Evolutionary conservation across 2,888 invertebrate genomes (phyloP).

Genomic region (Halictus ligatus): DNA sequence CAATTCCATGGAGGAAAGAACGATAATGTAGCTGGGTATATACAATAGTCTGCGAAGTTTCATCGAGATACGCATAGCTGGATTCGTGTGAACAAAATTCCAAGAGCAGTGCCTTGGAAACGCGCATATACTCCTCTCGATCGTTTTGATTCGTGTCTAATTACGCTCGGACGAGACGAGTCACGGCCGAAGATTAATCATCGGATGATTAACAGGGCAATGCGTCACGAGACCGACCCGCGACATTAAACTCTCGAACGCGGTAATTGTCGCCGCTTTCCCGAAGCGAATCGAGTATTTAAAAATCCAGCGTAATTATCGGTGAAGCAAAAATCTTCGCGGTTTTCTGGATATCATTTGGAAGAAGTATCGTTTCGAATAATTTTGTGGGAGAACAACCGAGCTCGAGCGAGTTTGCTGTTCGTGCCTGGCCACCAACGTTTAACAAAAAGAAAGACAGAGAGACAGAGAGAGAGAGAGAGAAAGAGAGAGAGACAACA

Average conservation of each 20-base stretch:
- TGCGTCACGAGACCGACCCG: background rate
- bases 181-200: background rate
- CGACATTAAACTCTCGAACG: background rate
- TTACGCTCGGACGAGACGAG: background rate
- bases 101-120: background rate
- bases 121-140: background rate
- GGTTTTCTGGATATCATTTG: background rate
- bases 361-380: background rate
- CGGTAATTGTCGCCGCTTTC: background rate
- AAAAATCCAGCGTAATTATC: background rate
- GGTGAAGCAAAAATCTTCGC: too few relatives aligned
- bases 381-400: background rate
- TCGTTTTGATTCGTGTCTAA: background rate
- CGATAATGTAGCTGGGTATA: too few relatives aligned
- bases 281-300: too few relatives aligned
- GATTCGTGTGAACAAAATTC: background rate
- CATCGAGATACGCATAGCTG: background rate
- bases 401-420: conserved; percentile 43
- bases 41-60: background rate
- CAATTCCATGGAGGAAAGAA: background rate
- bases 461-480: background rate
- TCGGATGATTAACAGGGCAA: background rate
- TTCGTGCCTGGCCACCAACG: conserved; percentile 6
- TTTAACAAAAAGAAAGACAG: background rate
- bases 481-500: background rate